Evolutionary conservation across 2,113 vertebrate genomes (phyloP).

Genomic region (Tenrec ecaudatus): DNA sequence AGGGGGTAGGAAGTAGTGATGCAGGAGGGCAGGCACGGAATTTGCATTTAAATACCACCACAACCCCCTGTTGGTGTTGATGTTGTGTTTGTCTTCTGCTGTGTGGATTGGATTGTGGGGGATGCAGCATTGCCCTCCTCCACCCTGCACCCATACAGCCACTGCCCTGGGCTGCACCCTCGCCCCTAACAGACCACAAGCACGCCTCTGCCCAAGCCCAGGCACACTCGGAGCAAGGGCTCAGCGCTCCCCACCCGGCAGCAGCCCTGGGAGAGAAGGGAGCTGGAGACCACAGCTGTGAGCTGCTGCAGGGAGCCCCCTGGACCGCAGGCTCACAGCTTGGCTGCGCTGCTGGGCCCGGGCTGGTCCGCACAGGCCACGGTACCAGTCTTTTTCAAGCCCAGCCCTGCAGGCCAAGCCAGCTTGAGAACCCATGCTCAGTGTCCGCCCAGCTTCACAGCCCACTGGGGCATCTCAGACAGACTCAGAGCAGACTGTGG

Average conservation of each 20-base stretch:
- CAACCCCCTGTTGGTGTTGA: not conserved
- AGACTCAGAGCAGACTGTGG: not conserved
- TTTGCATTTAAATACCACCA: not conserved
- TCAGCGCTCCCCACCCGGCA: too few species aligned
- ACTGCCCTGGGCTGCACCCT: not conserved
- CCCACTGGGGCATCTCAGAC: not conserved
- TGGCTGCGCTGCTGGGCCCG: not conserved
- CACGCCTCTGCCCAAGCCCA: not conserved
- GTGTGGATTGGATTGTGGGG: not conserved
- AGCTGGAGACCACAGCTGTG: not conserved
- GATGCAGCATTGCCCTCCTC: not conserved
- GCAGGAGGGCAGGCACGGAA: not conserved
- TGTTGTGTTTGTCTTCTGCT: not conserved
- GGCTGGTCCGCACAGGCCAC: not conserved
- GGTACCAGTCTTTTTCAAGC: not conserved
- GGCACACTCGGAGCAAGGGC: too few species aligned
- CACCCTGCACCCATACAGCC: not conserved
- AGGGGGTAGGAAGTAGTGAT: not conserved
- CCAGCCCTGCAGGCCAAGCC: accelerated
- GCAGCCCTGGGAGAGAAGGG: not conserved
- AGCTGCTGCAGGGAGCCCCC: not conserved
- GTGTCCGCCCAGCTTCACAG: not conserved
- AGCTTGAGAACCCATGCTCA: not conserved
- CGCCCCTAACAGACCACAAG: not conserved
- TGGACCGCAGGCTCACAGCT: not conserved